phyloP scores from a whole-genome alignment of 2,797 vertebrate species.

The Aeoliscus strigatus region DNA sequence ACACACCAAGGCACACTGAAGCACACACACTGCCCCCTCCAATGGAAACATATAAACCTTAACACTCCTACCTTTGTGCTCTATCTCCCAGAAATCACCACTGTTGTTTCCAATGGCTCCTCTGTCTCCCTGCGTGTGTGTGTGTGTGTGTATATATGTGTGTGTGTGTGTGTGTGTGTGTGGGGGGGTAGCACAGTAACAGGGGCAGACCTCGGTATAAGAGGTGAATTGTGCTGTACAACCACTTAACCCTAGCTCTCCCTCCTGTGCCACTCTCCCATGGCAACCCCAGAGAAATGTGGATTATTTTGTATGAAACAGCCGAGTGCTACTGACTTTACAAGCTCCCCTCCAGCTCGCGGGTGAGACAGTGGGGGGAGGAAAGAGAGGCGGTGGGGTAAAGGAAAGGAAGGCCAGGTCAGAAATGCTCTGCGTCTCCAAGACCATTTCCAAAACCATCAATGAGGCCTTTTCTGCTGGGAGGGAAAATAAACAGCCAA shows the following conservation, averaged over 20 bases:
- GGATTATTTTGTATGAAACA: slow-evolving; percentile 77
- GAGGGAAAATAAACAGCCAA: slow-evolving; percentile 69
- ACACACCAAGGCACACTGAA: slow-evolving; percentile 59
- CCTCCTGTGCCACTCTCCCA: slow-evolving; percentile 41
- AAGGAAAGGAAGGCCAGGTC: slow-evolving; percentile 52
- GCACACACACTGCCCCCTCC: slow-evolving; percentile 55
- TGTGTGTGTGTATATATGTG: slow-evolving; percentile 2
- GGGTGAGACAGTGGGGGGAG: slow-evolving; percentile 24
- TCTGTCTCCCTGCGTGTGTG: slow-evolving; percentile 32
- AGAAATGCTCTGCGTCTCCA: slow-evolving; percentile 42
- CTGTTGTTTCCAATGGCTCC: slow-evolving; percentile 49
- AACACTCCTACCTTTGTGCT: slow-evolving; percentile 57
- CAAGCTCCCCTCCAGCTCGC: slow-evolving; percentile 55
- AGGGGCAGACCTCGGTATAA: slow-evolving; percentile 54
- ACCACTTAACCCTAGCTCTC: slow-evolving; percentile 51
- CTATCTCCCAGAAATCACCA: slow-evolving; percentile 37
- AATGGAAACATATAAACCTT: slow-evolving; percentile 29
- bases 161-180: slow-evolving; percentile 1
- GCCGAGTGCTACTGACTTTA: slow-evolving; percentile 69
- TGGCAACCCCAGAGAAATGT: slow-evolving; percentile 72
- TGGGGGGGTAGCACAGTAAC: slow-evolving; percentile 48
- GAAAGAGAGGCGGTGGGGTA: slow-evolving; percentile 13
- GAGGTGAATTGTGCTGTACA: slow-evolving; percentile 69
- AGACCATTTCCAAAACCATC: slow-evolving; percentile 69
- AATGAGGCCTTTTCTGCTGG: slow-evolving; percentile 66